Evolutionary conservation across 2,888 invertebrate genomes (phyloP), one percentile per base, ranked within the genome.

Genomic region (Macroteleia sp.): DNA sequence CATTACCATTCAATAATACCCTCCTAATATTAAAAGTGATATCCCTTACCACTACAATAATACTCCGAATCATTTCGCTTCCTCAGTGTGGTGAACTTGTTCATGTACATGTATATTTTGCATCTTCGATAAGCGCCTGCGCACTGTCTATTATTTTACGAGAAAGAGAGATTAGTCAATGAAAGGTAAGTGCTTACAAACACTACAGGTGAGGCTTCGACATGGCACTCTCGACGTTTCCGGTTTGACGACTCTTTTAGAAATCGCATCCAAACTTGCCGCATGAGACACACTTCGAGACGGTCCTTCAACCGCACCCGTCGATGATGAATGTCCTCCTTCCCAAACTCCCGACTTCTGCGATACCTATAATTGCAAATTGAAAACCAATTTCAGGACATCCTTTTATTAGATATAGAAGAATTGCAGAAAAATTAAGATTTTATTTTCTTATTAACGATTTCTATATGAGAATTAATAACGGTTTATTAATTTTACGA

Each of bases 181-280:
- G 54, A 25, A 70, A 69, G 48, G 67, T 17, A 44, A 75, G n/a
- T 81, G 92, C 93, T 93, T 92, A 94, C 94, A 92, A 87, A 93
- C 92, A 89, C 92, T 93, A 91, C 93, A 92, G 84, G 93, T 93
- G 80, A 93, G 93, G 85, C 92, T 93, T 85, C 92, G 88, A 80
- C 91, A 91, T 12, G 92, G 92, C 56, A 87, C 88, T 82, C 90
- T 89, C 64, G 89, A 80, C 30, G 87, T 59, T 54, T 90, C 89
- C 77, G 88, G 87, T 69, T 89, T 91, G 20, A 88, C 85, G 76
- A 86, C 83, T 76, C 92, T 88, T 81, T 92, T 92, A 62, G 93
- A 93, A 83, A 94, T 93, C 70, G 94, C 93, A 86, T 94, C 94
- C 86, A 94, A 88, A 82, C 93, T 94, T 56, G 94, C 93, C 17